These are phyloP conservation scores for Antechinus flavipes DNA, from an alignment of 2,113 vertebrate species.

Conservation along the genomic window DNA sequence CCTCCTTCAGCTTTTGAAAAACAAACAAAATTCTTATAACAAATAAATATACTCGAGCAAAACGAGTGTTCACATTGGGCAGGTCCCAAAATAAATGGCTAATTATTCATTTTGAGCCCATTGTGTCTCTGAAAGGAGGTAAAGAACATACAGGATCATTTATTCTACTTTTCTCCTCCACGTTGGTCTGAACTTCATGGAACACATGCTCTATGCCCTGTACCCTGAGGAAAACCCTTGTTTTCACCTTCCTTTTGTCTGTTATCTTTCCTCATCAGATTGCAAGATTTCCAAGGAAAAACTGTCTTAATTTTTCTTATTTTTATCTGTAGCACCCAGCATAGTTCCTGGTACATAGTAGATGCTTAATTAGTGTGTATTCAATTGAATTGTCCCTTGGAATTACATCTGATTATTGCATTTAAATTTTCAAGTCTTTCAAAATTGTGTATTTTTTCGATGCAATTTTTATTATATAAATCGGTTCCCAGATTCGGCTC, in stretches of 20 bases:
- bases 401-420: neutral
- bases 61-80: neutral
- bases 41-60: neutral
- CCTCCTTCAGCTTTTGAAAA: neutral
- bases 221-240: accelerated
- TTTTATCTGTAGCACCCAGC: neutral
- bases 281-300: neutral
- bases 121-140: neutral
- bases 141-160: neutral
- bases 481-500: neutral
- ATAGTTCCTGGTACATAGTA: neutral
- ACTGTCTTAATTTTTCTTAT: neutral
- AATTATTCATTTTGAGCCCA: neutral
- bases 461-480: neutral
- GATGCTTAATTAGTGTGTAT: neutral
- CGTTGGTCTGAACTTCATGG: neutral
- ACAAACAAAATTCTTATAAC: neutral
- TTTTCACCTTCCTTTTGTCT: neutral
- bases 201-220: neutral
- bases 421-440: neutral
- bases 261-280: neutral
- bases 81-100: neutral
- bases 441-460: neutral
- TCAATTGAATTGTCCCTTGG: neutral
- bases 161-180: neutral